phyloP scores from a whole-genome alignment of 1,140 invertebrate species.

The Conus ventricosus region DNA sequence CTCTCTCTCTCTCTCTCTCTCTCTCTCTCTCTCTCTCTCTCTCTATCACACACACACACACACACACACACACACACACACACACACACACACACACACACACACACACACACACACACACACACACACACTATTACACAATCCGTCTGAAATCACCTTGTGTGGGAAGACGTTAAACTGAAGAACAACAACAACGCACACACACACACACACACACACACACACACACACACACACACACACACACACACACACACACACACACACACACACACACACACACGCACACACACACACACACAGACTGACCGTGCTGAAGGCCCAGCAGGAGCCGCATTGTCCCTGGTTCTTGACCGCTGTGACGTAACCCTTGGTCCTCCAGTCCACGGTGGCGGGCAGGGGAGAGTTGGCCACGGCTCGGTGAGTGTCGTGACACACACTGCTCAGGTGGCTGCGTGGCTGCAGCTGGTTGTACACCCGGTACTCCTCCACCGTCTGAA shows the following conservation, averaged over 20 bases:
- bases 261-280: background rate
- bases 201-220: background rate
- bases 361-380: slow-evolving; percentile 75
- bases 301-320: slow-evolving; percentile 64
- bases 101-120: too few relatives aligned
- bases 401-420: background rate
- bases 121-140: too few relatives aligned
- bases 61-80: too few relatives aligned
- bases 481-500: slow-evolving; percentile 12
- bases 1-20: too few relatives aligned
- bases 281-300: background rate
- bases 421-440: background rate
- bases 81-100: too few relatives aligned
- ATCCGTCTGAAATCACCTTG: too few relatives aligned
- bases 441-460: background rate
- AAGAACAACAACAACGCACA: too few relatives aligned
- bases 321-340: slow-evolving; percentile 69
- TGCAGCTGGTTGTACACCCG: background rate
- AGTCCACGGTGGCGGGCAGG: slow-evolving; percentile 70
- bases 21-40: too few relatives aligned
- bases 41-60: too few relatives aligned
- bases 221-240: background rate
- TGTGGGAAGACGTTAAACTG: too few relatives aligned
- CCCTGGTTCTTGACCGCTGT: slow-evolving; percentile 76
- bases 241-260: background rate